phyloP scores from a whole-genome alignment of 1,140 invertebrate species.

The Drosophila nigrodunni region DNA sequence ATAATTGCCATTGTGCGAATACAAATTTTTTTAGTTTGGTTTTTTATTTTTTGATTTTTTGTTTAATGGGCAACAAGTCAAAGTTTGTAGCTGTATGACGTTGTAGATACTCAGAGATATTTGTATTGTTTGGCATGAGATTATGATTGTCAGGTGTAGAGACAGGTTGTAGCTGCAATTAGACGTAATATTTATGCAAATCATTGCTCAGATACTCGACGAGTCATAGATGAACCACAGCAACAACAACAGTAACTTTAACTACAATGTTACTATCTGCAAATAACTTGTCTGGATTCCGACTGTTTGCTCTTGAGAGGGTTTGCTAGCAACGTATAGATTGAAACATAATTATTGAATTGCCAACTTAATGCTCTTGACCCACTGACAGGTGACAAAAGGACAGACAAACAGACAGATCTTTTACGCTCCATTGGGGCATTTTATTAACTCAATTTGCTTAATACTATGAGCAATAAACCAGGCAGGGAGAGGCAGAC shows the following conservation, averaged over 20 bases:
- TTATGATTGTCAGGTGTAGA: slow-evolving; percentile 46
- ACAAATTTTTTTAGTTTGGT: not conserved
- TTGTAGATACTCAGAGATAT: slow-evolving; percentile 7
- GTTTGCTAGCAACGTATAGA: slow-evolving; percentile 8
- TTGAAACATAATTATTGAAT: slow-evolving; percentile 57
- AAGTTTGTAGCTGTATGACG: slow-evolving; percentile 12
- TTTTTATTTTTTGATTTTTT: slow-evolving; percentile 32
- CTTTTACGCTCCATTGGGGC: slow-evolving; percentile 41
- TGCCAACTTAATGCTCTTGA: slow-evolving; percentile 61
- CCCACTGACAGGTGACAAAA: slow-evolving; percentile 72
- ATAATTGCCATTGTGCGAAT: slow-evolving; percentile 79
- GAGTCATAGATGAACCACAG: slow-evolving; percentile 21
- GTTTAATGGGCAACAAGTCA: slow-evolving; percentile 43
- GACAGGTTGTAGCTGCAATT: slow-evolving; percentile 32
- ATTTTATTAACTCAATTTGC: slow-evolving; percentile 57
- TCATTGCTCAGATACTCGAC: slow-evolving; percentile 47
- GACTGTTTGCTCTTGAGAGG: slow-evolving; percentile 27
- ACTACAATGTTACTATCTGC: not conserved
- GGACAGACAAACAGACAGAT: slow-evolving; percentile 28
- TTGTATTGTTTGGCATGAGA: slow-evolving; percentile 35
- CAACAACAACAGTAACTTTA: not conserved
- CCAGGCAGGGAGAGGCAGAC: slow-evolving; percentile 19
- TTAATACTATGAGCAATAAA: slow-evolving; percentile 17
- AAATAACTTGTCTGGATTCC: not conserved
- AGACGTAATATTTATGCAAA: slow-evolving; percentile 67